These are phyloP conservation scores for Muscicapa comitata DNA, from an alignment of 2,797 vertebrate species.

Conservation along the genomic window DNA sequence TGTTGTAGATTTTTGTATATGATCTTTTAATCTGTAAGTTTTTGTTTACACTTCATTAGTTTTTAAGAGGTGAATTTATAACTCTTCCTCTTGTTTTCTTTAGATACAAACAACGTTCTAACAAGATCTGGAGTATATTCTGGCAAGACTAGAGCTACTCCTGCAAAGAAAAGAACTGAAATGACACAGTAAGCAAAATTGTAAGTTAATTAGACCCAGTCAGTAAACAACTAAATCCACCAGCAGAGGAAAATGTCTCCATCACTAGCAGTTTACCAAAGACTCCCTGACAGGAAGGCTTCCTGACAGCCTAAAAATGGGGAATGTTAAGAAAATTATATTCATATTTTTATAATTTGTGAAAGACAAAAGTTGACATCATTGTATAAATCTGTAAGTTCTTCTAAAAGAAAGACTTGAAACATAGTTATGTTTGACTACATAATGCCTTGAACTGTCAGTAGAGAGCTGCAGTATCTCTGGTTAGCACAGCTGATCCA, in stretches of 20 bases:
- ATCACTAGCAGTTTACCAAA: neutral
- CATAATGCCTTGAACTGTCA: neutral
- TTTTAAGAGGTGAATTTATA: neutral
- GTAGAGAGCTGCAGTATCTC: neutral
- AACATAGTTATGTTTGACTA: neutral
- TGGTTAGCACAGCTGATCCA: neutral
- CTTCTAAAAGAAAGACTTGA: neutral
- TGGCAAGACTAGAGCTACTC: neutral
- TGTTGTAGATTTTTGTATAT: neutral
- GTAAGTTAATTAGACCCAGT: neutral
- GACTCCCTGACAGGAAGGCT: neutral
- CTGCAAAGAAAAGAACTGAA: neutral
- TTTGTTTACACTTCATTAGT: neutral
- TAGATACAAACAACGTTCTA: neutral
- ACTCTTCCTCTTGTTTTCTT: neutral
- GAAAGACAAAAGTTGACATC: neutral
- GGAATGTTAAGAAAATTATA: neutral
- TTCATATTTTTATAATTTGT: neutral
- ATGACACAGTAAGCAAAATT: neutral
- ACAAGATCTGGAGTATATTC: neutral
- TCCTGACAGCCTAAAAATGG: neutral
- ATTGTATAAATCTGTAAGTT: neutral
- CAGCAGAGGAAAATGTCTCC: neutral
- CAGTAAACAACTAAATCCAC: neutral
- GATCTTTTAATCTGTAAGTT: neutral